These are phyloP conservation scores for Radopholus similis DNA, from an alignment of 1,140 invertebrate species.

Conservation along the genomic window DNA sequence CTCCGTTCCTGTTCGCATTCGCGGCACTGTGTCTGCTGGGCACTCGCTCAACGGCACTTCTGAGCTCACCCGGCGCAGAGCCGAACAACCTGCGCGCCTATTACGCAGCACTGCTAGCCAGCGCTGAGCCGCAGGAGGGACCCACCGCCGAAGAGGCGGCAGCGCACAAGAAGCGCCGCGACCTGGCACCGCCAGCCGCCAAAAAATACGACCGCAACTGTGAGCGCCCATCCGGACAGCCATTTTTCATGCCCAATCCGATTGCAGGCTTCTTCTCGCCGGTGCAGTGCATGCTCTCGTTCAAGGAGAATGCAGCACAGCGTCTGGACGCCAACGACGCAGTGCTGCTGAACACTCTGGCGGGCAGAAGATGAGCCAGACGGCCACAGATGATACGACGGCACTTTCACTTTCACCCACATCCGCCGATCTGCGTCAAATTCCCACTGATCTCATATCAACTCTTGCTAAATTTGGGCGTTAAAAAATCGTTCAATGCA, in stretches of 20 bases:
- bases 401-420: no score
- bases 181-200: neutral
- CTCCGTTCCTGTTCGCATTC: no score
- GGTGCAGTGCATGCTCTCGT: slow-evolving; percentile 5
- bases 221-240: neutral
- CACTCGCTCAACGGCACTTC: neutral
- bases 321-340: no score
- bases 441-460: no score
- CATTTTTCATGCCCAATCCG: neutral
- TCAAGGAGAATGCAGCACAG: no score
- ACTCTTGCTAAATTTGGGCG: no score
- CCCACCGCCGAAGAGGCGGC: neutral
- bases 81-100: neutral
- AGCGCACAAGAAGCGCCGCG: neutral
- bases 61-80: neutral
- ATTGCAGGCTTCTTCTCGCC: slow-evolving; percentile 10
- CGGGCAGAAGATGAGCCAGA: no score
- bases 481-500: no score
- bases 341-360: neutral
- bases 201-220: slow-evolving; percentile 12
- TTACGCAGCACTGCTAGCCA: neutral
- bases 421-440: no score
- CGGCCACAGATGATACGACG: no score
- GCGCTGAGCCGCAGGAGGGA: neutral
- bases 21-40: neutral